A percentile compares a stretch with the other conserved stretches of the same genome.
These are phyloP conservation scores for Diorhabda elongata DNA, from an alignment of 1,140 invertebrate genomes.

Conservation along the genomic window DNA sequence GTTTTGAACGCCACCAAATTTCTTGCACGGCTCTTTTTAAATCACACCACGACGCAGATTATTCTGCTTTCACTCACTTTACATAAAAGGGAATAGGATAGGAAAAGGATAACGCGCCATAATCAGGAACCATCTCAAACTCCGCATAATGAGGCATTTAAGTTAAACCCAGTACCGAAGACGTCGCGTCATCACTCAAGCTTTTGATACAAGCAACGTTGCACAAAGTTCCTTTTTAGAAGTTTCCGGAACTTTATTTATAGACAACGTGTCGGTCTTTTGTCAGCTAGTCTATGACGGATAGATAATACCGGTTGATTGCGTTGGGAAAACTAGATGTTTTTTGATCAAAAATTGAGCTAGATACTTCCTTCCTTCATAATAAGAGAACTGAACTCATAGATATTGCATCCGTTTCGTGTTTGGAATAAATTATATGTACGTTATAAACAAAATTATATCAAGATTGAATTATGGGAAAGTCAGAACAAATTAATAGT, in stretches of 20 bases:
- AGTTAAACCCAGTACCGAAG: conserved; percentile 5
- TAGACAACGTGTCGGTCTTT: neutral
- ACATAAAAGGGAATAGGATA: neutral
- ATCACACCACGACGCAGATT: neutral
- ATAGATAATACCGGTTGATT: too few species aligned
- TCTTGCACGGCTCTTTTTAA: neutral
- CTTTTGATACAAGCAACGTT: conserved; percentile 8
- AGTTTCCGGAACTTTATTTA: neutral
- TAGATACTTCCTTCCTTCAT: too few species aligned
- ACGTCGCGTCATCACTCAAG: conserved; percentile 1
- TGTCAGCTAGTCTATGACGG: too few species aligned
- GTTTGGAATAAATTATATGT: too few species aligned
- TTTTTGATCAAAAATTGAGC: too few species aligned
- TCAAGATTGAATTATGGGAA: too few species aligned
- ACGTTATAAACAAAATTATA: too few species aligned
- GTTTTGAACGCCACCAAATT: neutral
- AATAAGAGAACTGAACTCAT: too few species aligned
- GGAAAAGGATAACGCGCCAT: neutral
- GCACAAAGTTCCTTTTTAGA: neutral
- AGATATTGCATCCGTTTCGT: too few species aligned
- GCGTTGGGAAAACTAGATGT: too few species aligned
- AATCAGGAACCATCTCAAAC: conserved; percentile 1
- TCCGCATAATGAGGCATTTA: conserved; percentile 8
- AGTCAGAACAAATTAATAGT: too few species aligned
- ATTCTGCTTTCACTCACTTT: neutral